Percentiles rank a stretch among this genome's conserved stretches.
These are phyloP conservation scores for Rafetus swinhoei DNA, from an alignment of 2,113 vertebrate genomes.

Conservation along the genomic window DNA sequence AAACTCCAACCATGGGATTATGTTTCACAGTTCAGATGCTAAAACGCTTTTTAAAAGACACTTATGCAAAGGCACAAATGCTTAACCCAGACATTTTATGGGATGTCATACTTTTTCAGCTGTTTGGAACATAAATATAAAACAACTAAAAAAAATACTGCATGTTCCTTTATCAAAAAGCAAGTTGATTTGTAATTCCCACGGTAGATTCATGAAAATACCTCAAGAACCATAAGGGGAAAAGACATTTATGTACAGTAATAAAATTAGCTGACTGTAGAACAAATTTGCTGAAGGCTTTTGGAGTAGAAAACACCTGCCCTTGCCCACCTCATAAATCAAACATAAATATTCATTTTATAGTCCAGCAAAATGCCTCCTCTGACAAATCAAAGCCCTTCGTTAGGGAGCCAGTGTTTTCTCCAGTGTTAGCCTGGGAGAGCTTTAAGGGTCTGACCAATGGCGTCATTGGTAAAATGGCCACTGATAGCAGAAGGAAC, in stretches of 20 bases:
- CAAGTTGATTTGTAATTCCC: constrained; percentile 73
- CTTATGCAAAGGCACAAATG: constrained; percentile 56
- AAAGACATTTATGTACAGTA: constrained; percentile 74
- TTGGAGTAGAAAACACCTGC: constrained; percentile 62
- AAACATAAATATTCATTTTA: constrained; percentile 36
- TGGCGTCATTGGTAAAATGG: background rate
- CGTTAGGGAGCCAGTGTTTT: constrained; percentile 5
- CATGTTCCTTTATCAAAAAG: constrained; percentile 72
- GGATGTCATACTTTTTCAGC: constrained; percentile 73
- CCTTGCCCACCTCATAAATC: constrained; percentile 49
- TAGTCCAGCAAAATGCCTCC: background rate
- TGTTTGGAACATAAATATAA: constrained; percentile 72
- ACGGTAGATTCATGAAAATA: constrained; percentile 72
- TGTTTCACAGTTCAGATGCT: constrained; percentile 61
- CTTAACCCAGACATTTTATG: constrained; percentile 72
- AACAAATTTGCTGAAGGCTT: constrained; percentile 73
- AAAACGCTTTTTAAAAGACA: constrained; percentile 63
- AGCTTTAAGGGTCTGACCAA: background rate
- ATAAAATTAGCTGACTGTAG: constrained; percentile 75
- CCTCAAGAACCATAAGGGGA: constrained; percentile 70
- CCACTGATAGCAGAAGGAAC: constrained; percentile 1
- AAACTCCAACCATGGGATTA: constrained; percentile 68
- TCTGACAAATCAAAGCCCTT: constrained; percentile 12
- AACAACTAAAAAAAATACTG: constrained; percentile 68
- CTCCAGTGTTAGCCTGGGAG: background rate